Evolutionary conservation across 2,797 vertebrate genomes (phyloP), one percentile per base, ranked within the genome.

Genomic region (Paguma larvata): DNA sequence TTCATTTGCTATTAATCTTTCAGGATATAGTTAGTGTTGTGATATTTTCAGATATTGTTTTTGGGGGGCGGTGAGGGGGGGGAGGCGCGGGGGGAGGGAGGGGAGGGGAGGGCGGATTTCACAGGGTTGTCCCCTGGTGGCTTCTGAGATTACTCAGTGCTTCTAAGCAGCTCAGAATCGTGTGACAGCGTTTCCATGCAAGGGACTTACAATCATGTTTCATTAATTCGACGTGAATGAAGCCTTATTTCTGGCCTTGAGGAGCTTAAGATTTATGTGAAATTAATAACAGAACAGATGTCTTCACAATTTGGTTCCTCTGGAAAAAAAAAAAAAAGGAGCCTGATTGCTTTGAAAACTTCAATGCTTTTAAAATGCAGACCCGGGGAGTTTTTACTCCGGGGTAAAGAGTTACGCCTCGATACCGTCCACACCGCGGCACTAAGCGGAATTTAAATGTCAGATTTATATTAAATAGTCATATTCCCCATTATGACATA

Each of bases 231-330:
- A 99, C 99, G 99, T 99, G 99, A 99, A 99, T 99, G 99, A 99
- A 99, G 99, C 99, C 99, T 99, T 99, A 99, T 99, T 99, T 99
- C 99, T 99, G 99, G 99, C 99, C 99, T 99, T 99, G 99, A 99
- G 99, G 99, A 99, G 99, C 99, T 99, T 99, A 99, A 99, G 99
- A 99, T 99, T 99, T 99, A 99, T 99, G 99, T 99, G 99, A 99
- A 99, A 99, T 99, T 99, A 99, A 99, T 99, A 99, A 99, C 99
- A 99, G 99, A 99, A 99, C 99, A 99, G 99, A 99, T 99, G 99
- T 99, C 99, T 99, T 99, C 99, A 99, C 99, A 99, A 99, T 99
- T 99, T 99, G 97, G 95, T 98, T 99, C 99, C 99, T 99, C 98
- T 99, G 98, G 98, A 99, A 99, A 99, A 96, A 86, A 98, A 97